Conservation (phyloP, 2,888 invertebrate genomes). For the Sminthurinus aureus region DNA sequence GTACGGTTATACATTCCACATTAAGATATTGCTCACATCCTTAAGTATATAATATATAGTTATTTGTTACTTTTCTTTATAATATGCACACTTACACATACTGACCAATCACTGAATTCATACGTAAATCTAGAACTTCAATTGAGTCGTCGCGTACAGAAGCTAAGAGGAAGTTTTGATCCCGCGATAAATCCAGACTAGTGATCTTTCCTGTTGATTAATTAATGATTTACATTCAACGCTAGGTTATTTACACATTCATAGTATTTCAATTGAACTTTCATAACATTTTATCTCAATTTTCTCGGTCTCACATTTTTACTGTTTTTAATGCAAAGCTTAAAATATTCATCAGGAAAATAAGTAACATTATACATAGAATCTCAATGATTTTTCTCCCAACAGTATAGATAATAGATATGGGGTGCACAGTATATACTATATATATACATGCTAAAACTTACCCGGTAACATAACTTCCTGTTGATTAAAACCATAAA, state of each 20-base stretch:
- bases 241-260: too few relatives aligned
- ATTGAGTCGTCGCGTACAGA: slow-evolving; percentile 96
- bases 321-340: too few relatives aligned
- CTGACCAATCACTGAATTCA: slow-evolving; percentile 88
- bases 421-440: too few relatives aligned
- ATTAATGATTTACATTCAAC: not conserved
- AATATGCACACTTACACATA: slow-evolving; percentile 73
- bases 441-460: too few relatives aligned
- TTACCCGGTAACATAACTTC: too few relatives aligned
- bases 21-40: slow-evolving; percentile 9
- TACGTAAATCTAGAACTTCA: slow-evolving; percentile 86
- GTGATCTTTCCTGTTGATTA: slow-evolving; percentile 80
- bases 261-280: too few relatives aligned
- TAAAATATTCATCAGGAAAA: too few relatives aligned
- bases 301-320: too few relatives aligned
- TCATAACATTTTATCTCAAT: too few relatives aligned
- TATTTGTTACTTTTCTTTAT: not conserved
- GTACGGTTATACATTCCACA: slow-evolving; percentile 23
- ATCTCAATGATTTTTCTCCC: too few relatives aligned
- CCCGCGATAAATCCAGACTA: slow-evolving; percentile 81
- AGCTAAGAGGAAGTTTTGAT: slow-evolving; percentile 86
- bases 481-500: not conserved
- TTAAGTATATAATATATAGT: not conserved
- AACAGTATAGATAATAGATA: too few relatives aligned
- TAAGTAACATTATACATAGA: too few relatives aligned